These are phyloP conservation scores for Minunthozetes semirufus DNA, from an alignment of 2,888 invertebrate genomes.

Conservation along the genomic window DNA sequence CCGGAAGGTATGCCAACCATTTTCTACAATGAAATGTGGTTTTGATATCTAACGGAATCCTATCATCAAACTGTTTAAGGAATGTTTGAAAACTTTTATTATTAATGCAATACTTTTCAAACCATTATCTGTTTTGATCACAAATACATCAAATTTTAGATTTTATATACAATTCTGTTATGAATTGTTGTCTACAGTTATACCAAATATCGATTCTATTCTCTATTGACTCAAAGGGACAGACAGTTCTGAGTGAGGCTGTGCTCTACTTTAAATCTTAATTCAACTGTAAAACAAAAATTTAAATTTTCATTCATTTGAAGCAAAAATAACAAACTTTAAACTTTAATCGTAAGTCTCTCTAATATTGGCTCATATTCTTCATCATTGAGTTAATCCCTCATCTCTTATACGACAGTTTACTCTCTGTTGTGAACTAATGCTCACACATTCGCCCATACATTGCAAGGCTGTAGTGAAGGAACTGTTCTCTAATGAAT, in stretches of 20 bases:
- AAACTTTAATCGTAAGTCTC: constrained; percentile 22
- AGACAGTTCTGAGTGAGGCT: neutral
- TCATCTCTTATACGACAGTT: constrained; percentile 16
- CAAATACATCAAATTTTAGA: neutral
- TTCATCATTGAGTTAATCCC: constrained; percentile 15
- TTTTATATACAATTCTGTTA: too few species aligned
- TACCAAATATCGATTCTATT: too few species aligned
- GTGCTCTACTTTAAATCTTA: neutral
- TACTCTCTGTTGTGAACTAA: neutral
- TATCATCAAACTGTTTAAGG: constrained; percentile 29
- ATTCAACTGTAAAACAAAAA: neutral
- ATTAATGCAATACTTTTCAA: constrained; percentile 27
- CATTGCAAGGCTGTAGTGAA: neutral
- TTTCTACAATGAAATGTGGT: constrained; percentile 27
- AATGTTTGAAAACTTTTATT: constrained; percentile 27
- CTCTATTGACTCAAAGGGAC: too few species aligned
- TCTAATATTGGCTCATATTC: constrained; percentile 19
- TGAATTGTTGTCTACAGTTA: too few species aligned
- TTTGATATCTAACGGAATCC: constrained; percentile 29
- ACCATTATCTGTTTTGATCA: constrained; percentile 26
- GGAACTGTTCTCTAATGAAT: constrained; percentile 11
- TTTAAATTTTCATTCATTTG: constrained; percentile 20
- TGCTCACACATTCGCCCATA: neutral
- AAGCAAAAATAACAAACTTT: constrained; percentile 10
- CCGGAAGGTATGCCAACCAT: constrained; percentile 28